Evolutionary conservation across 2,797 vertebrate genomes (phyloP).

Genomic region (Chrysocyon brachyurus): DNA sequence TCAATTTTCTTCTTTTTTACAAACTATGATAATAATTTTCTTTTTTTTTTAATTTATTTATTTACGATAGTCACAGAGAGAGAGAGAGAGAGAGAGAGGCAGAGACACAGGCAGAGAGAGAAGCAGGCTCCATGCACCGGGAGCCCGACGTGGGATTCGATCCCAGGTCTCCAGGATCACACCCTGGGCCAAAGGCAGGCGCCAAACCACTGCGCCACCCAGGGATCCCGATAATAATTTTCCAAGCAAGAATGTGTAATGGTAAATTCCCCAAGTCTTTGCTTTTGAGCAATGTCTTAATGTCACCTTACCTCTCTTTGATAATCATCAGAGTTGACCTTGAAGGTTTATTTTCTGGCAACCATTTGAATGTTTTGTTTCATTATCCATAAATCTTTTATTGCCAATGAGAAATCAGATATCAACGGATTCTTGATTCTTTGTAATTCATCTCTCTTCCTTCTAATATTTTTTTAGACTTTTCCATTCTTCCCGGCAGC

Average conservation of each 20-base stretch:
- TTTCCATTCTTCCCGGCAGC: neutral
- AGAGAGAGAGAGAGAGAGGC: too few species aligned
- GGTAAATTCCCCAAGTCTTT: neutral
- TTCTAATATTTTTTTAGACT: neutral
- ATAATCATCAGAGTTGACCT: neutral
- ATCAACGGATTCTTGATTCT: neutral
- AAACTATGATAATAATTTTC: neutral
- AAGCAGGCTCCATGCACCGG: too few species aligned
- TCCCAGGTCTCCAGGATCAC: too few species aligned
- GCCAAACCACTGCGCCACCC: too few species aligned
- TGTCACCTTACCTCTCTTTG: neutral
- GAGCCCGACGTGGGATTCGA: too few species aligned
- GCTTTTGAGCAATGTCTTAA: neutral
- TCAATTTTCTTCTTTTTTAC: neutral
- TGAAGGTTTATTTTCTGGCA: neutral
- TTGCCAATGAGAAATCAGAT: neutral
- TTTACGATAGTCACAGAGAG: too few species aligned
- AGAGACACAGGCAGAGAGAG: too few species aligned
- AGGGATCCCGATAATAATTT: neutral
- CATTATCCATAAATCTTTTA: neutral
- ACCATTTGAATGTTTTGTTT: neutral
- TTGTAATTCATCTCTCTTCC: neutral
- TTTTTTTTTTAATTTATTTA: too few species aligned
- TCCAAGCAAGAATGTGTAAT: neutral
- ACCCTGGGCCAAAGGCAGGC: too few species aligned